Evolutionary conservation across 2,113 vertebrate species (phyloP), one percentile per base, ranked within the genome.

Genomic region (Hippoglossus stenolepis): DNA sequence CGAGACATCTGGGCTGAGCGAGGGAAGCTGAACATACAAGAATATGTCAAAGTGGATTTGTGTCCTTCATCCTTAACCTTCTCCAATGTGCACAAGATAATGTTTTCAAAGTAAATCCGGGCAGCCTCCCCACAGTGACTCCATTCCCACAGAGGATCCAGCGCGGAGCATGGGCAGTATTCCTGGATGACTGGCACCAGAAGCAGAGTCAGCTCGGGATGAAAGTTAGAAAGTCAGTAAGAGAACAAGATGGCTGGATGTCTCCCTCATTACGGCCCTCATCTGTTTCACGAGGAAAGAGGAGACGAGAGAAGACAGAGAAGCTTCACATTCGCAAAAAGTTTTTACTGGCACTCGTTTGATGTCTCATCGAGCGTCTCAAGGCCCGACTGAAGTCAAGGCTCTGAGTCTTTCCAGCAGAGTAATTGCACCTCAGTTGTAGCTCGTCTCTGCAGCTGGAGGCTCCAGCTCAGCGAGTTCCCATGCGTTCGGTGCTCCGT

Each of bases 341-440:
- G 43, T 57, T 83, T 83, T 59, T 63, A 73, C 71, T 75, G 80
- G 83, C 72, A 35, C 31, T 63, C 73, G 74, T 91, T 91, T 89
- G 86, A 91, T 86, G 87, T 89, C 70, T 79, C 70, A 70, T 90
- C 76, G 80, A 73, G 80, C 57, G 65, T 82, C 57, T 70, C 64
- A 20, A 70, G 51, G 76, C 49, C 68, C 73, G 80, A 85, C 54
- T 79, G 79, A 79, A 75, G 65, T 84, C 57, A 66, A 64, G 49
- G 66, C 66, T 69, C 73, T 43, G 75, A 73, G 49, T 73, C 61
- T 59, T 70, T 56, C 59, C 60, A 31, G 38, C 67, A 40, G 53
- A 69, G 70, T 85, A 86, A 89, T 86, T 89, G 77, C 72, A 66
- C 70, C 83, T 81, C 45, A 15, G 87, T 85, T 83, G 83, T 79